A percentile compares a stretch with the other conserved stretches of the same genome.
phyloP scores from a whole-genome alignment of 1,140 invertebrate genomes.

The Drosophila willistoni region DNA sequence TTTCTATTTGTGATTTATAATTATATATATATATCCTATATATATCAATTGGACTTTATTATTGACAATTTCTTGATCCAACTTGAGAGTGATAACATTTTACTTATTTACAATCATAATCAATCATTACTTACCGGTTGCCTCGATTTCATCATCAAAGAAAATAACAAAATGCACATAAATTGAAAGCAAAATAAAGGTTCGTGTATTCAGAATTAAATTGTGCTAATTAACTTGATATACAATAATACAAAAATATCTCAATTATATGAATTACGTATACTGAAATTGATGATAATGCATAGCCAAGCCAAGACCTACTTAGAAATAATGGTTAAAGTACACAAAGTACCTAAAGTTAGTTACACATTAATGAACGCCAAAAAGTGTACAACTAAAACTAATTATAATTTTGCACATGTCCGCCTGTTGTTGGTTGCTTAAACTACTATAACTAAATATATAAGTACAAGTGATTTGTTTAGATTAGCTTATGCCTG shows the following conservation, averaged over 20 bases:
- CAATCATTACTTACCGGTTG: background rate
- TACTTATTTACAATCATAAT: too few relatives aligned
- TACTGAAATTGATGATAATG: slow-evolving; percentile 26
- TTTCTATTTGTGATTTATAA: too few relatives aligned
- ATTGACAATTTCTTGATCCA: too few relatives aligned
- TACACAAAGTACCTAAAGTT: slow-evolving; percentile 38
- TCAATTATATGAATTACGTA: slow-evolving; percentile 26
- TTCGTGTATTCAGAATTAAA: slow-evolving; percentile 69
- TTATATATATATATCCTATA: too few relatives aligned
- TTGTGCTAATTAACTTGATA: slow-evolving; percentile 64
- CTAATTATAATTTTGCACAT: slow-evolving; percentile 68
- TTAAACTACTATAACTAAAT: slow-evolving; percentile 39
- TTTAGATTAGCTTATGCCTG: slow-evolving; percentile 71
- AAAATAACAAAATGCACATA: slow-evolving; percentile 22
- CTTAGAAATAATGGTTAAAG: slow-evolving; percentile 37
- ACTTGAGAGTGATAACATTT: background rate
- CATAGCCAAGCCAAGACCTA: slow-evolving; percentile 55
- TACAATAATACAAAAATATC: slow-evolving; percentile 24
- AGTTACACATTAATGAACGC: slow-evolving; percentile 14
- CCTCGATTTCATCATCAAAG: background rate
- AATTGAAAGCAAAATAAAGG: slow-evolving; percentile 27
- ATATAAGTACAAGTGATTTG: slow-evolving; percentile 16
- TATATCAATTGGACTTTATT: too few relatives aligned
- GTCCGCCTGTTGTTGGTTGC: slow-evolving; percentile 59
- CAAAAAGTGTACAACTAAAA: slow-evolving; percentile 18